Conservation (phyloP, 1,140 invertebrate species). For the Meloidogyne chitwoodi region DNA sequence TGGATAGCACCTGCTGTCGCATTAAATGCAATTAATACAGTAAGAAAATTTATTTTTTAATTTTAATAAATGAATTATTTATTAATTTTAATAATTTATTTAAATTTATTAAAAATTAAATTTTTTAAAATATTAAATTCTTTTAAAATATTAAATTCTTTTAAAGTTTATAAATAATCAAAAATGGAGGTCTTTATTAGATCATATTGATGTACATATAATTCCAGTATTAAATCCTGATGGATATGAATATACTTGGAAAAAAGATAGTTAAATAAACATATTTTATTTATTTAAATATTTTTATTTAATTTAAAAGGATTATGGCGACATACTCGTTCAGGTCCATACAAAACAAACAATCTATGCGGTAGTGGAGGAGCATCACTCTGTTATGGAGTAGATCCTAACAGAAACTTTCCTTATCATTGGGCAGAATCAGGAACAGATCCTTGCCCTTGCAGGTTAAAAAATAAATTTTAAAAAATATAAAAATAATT, state of each 20-base stretch:
- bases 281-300: neutral
- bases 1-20: constrained; percentile 36
- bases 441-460: constrained; percentile 15
- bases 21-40: constrained; percentile 28
- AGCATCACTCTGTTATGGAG: constrained; percentile 53
- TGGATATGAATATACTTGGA: constrained; percentile 61
- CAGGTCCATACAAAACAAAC: constrained; percentile 11
- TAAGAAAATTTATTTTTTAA: neutral
- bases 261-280: constrained; percentile 37
- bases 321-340: constrained; percentile 62
- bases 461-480: neutral
- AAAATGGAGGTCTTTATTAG: constrained; percentile 8
- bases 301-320: constrained; percentile 26
- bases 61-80: neutral
- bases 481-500: neutral
- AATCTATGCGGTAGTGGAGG: neutral
- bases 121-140: too few relatives aligned
- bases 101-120: neutral
- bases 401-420: constrained; percentile 63
- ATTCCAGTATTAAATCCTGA: constrained; percentile 51
- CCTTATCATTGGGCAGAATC: constrained; percentile 58
- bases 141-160: too few relatives aligned
- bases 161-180: constrained; percentile 13
- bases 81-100: neutral
- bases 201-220: constrained; percentile 35